Evolutionary conservation across 2,113 vertebrate species (phyloP).

Genomic region (Blennius ocellaris): DNA sequence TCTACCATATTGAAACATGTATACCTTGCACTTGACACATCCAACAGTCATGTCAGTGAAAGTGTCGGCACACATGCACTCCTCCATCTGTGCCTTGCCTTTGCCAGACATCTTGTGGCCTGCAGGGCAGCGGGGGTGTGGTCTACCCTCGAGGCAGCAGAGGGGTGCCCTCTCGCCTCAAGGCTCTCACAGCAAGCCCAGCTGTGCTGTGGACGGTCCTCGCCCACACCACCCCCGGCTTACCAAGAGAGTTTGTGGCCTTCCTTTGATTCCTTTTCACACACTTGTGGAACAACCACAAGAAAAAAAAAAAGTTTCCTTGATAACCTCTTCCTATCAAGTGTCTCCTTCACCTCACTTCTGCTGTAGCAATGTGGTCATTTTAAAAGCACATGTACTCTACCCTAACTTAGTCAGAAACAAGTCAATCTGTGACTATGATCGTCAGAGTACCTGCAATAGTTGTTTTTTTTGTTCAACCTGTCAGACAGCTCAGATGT

Average conservation of each 20-base stretch:
- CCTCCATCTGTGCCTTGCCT: slow-evolving; percentile 68
- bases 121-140: slow-evolving; percentile 70
- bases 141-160: slow-evolving; percentile 67
- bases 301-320: slow-evolving; percentile 49
- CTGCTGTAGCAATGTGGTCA: not conserved
- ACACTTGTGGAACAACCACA: slow-evolving; percentile 24
- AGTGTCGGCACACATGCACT: slow-evolving; percentile 6
- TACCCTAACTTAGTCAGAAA: too few relatives aligned
- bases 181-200: slow-evolving; percentile 70
- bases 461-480: not conserved
- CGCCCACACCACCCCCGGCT: slow-evolving; percentile 25
- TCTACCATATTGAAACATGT: slow-evolving; percentile 19
- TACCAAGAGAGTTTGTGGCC: slow-evolving; percentile 38
- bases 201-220: slow-evolving; percentile 66
- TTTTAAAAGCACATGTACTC: not conserved
- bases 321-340: slow-evolving; percentile 49
- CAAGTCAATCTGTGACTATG: too few relatives aligned
- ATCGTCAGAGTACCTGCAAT: too few relatives aligned
- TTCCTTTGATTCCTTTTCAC: slow-evolving; percentile 51
- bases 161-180: slow-evolving; percentile 67
- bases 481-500: not conserved
- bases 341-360: slow-evolving; percentile 5
- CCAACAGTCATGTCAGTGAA: slow-evolving; percentile 18
- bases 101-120: slow-evolving; percentile 67
- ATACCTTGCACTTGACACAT: slow-evolving; percentile 37